Base-by-base conservation (phyloP, 2,888 invertebrate species). In the Pollenia amentaria region DNA sequence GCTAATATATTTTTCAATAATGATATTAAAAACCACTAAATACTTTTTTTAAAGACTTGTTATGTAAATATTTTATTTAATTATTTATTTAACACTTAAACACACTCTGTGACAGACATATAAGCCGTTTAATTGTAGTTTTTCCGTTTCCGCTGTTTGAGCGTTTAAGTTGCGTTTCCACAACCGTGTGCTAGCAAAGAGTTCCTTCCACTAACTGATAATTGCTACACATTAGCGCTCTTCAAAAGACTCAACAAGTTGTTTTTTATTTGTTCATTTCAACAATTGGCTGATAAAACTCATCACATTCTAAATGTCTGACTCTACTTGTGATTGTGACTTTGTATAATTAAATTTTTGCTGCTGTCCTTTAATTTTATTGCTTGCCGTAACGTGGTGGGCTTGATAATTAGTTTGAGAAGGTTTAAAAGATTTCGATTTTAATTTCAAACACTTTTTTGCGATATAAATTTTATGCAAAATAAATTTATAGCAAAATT, bases 181-280 rank as follows among this genome's bases (percentile, higher is more conserved):
- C 84, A 46, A 84, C 84, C 84, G 78, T 73, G 73, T 73, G 18
- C 42, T 46, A 67, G 60, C 18, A 73, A 67, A 62, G 73, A 62
- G 53, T 69, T 79, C 44, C 55, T 69, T 79, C 44, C 55, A 73
- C 16, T 57, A 75, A 84, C 84, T 84, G 84, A 73, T 79, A 57
- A 79, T 53, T 79, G 67, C 40, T 57, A 14, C 9, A 60, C 53
- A 12, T 11, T 38, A 21, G 18, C 16, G 16, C 67, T 55, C 21
- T 60, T 40, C 73, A 84, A 84, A 53, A 62, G 84, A 79, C 73
- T 73, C 84, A 79, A 79, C 84, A 84, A 84, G 84, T 84, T 75
- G 44, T 65, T 78, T 67, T 48, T 6, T 21, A 16, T 16, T 44
- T 57, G 9, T 69, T 18, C 40, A 64, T 55, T 77, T 67, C 60